Evolutionary conservation across 2,113 vertebrate species (phyloP), one percentile per base, ranked within the genome.

Genomic region (Tympanuchus pallidicinctus): DNA sequence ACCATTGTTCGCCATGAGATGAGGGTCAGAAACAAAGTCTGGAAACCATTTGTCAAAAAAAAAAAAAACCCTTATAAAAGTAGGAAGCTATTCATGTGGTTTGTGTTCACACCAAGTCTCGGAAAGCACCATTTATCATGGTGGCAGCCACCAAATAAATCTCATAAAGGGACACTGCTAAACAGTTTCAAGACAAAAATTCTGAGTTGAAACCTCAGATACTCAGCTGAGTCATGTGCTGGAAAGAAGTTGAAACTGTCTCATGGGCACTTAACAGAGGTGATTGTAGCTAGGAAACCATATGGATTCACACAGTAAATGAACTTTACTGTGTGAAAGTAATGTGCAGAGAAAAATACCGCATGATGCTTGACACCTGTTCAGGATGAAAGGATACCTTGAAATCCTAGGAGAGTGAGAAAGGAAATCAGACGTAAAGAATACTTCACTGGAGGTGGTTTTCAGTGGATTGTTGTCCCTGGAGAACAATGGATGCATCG

Each of bases 1-100:
- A 86, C 52, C 27, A 54, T 87, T 78, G n/a, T 86, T 90, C 78
- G 52, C 76, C 84, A 2, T 71, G 65, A 92, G 76, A 72, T 0
- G 0, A 72, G 48, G 43, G 40, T 84, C 90, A 93, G 73, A 75
- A 90, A 86, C 15, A 76, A 70, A 19, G 54, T 93, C 89, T 92
- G 90, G 93, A 93, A 96, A 94, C 25, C 63, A 69, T 92, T 93
- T 86, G 69, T 93, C 86, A 86, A 40, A 38, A 75, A 86, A 40
- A 40, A 36, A 75, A 81, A 54, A 94, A 94, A 19, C 48, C 52
- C 63, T 86, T 77, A 79, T 95, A 92, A 94, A 95, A 82, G 70
- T 85, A 84, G 66, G 90, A 93, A 94, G 90, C 24, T 92, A 75
- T 93, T 96, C 61, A 73, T 90, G 80, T 90, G 88, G 86, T 90